phyloP scores from a whole-genome alignment of 2,113 vertebrate species.

The Semicossyphus pulcher region DNA sequence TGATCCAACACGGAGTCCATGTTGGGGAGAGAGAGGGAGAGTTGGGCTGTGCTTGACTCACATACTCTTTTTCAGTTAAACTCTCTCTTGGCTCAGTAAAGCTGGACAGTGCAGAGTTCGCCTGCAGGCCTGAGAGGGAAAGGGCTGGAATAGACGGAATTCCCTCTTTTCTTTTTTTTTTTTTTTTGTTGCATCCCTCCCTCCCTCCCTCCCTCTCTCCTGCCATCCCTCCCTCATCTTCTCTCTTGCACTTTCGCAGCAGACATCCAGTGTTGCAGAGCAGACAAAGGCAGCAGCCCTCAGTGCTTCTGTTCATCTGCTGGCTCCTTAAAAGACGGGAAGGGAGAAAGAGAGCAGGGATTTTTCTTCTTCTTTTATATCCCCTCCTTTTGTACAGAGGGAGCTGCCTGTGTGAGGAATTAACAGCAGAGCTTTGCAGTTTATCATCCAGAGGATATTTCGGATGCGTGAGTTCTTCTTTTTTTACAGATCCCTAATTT shows the following conservation, averaged over 20 bases:
- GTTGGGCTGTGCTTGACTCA: constrained; percentile 20
- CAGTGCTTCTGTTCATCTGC: constrained; percentile 56
- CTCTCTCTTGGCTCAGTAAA: constrained; percentile 41
- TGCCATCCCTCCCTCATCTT: constrained; percentile 68
- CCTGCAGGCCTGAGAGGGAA: constrained; percentile 42
- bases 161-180: constrained; percentile 40
- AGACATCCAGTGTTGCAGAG: constrained; percentile 74
- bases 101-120: constrained; percentile 47
- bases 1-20: constrained; percentile 2
- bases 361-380: constrained; percentile 38
- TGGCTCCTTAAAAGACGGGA: constrained; percentile 49
- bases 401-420: constrained; percentile 36
- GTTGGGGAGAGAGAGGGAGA: constrained; percentile 11
- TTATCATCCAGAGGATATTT: constrained; percentile 34
- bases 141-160: constrained; percentile 61
- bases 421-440: constrained; percentile 18
- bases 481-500: constrained; percentile 24
- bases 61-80: constrained; percentile 49
- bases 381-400: constrained; percentile 19
- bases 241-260: constrained; percentile 72
- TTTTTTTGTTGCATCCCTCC: constrained; percentile 46
- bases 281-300: constrained; percentile 75
- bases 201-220: constrained; percentile 23
- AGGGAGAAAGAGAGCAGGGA: constrained; percentile 17
- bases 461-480: constrained; percentile 25